Base-by-base conservation (phyloP, 2,888 invertebrate species). In the Scotopteryx bipunctaria region DNA sequence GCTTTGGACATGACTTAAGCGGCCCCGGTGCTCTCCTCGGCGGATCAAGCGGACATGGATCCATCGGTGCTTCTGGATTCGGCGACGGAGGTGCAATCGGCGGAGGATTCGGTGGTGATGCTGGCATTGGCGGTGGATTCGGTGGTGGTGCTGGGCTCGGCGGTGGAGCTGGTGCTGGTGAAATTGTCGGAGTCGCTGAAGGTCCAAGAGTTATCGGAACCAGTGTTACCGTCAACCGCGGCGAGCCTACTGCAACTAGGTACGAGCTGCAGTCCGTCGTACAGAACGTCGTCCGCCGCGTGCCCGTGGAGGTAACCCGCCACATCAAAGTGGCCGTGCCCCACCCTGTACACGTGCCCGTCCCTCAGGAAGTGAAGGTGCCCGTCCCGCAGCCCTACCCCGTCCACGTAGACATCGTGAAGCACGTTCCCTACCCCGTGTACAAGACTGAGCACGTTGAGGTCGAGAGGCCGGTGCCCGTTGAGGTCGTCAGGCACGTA, bases 321-420 rank as follows among this genome's bases (percentile, higher is more conserved):
- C 90, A 90, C 64, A 58, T 90, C 1, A 71, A 88, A 55, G 73
- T 90, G 0, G 70, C 76, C 3, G 87, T 90, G 3, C 90, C 90
- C 0, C 83, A 84, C 0, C 74, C 87, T 3, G 77, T 78, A 0
- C 81, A 87, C 0, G 82, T 84, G 2, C 89, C 88, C 3, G 88
- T 89, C 1, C 86, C 80, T 9, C 81, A 87, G 3, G 86, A 88
- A 60, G 81, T 90, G 9, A 77, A 67, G 49, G 89, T 90, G 1
- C 84, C 86, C 25, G 89, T 90, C 0, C 90, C 90, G 0, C 86
- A 89, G 53, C 90, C 90, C 51, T 89, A 89, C 81, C 84, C 83
- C 2, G 89, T 90, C 0, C 85, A 77, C 43, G 88, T 89, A 0
- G 83, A 89, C 25, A 88, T 90, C 0, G 79, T 86, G 5, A 86